These are phyloP conservation scores for Nemoura dubitans DNA, from an alignment of 2,888 invertebrate genomes.

Conservation along the genomic window DNA sequence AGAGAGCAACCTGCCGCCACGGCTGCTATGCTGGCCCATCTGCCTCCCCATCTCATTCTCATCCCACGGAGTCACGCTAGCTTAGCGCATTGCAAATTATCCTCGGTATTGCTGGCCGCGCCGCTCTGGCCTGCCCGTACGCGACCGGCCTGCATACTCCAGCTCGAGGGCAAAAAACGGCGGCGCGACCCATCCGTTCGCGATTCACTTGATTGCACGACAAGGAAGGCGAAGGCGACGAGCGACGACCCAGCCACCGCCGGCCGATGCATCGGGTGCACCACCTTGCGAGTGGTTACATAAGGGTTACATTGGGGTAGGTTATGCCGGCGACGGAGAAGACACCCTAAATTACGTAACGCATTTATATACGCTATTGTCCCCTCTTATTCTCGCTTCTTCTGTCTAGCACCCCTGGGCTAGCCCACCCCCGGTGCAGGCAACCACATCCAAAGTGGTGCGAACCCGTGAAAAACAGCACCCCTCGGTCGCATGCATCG, in stretches of 20 bases:
- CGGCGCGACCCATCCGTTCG: background rate
- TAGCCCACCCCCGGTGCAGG: slow-evolving; percentile 1
- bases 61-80: background rate
- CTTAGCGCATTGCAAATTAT: background rate
- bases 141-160: background rate
- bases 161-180: background rate
- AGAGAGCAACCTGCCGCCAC: background rate
- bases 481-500: background rate
- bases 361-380: background rate
- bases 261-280: too few relatives aligned
- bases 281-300: slow-evolving; percentile 1
- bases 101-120: too few relatives aligned
- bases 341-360: slow-evolving; percentile 12
- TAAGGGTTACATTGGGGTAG: background rate
- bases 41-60: background rate
- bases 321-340: background rate
- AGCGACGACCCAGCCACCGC: too few relatives aligned
- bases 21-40: slow-evolving; percentile 5
- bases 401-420: background rate
- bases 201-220: background rate
- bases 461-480: background rate
- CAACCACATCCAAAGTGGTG: slow-evolving; percentile 4
- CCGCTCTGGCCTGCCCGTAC: too few relatives aligned
- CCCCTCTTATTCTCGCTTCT: background rate
- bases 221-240: background rate